Evolutionary conservation across 2,888 invertebrate genomes (phyloP).

Genomic region (Oscheius myriophilus): DNA sequence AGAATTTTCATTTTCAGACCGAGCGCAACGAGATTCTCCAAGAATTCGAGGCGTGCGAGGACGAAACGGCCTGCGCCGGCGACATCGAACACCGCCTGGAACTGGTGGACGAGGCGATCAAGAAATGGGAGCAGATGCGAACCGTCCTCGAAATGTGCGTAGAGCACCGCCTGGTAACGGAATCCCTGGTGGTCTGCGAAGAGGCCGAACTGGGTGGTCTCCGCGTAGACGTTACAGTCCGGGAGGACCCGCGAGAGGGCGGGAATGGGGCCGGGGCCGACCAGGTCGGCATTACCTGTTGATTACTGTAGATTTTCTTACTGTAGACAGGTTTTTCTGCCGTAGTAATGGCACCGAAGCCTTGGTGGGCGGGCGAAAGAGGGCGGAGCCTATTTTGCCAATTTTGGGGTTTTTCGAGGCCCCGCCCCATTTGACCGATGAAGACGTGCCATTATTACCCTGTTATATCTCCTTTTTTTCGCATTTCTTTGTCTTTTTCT

Average conservation of each 20-base stretch:
- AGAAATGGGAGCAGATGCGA: slow-evolving; percentile 93
- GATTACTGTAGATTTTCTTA: slow-evolving; percentile 8
- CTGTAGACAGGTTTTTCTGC: slow-evolving; percentile 1
- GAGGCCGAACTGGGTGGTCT: no score
- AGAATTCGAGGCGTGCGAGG: slow-evolving; percentile 40
- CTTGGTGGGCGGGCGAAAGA: no score
- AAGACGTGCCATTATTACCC: no score
- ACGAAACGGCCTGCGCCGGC: slow-evolving; percentile 11
- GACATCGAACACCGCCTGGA: slow-evolving; percentile 56
- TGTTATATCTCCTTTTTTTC: no score
- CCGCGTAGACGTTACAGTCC: no score
- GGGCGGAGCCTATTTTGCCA: no score
- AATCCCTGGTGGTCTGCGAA: slow-evolving; percentile 4
- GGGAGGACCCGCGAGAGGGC: no score
- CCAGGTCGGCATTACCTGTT: not conserved
- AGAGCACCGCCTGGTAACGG: slow-evolving; percentile 5
- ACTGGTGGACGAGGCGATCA: slow-evolving; percentile 79
- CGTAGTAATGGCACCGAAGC: no score
- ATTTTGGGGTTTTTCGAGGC: no score
- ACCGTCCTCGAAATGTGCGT: slow-evolving; percentile 96
- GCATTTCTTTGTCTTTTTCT: no score
- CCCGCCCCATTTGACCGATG: no score
- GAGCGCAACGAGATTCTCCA: slow-evolving; percentile 44
- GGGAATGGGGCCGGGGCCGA: no score
- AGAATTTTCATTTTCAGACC: slow-evolving; percentile 34